phyloP scores from a whole-genome alignment of 2,113 vertebrate species.

The Athene cunicularia region DNA sequence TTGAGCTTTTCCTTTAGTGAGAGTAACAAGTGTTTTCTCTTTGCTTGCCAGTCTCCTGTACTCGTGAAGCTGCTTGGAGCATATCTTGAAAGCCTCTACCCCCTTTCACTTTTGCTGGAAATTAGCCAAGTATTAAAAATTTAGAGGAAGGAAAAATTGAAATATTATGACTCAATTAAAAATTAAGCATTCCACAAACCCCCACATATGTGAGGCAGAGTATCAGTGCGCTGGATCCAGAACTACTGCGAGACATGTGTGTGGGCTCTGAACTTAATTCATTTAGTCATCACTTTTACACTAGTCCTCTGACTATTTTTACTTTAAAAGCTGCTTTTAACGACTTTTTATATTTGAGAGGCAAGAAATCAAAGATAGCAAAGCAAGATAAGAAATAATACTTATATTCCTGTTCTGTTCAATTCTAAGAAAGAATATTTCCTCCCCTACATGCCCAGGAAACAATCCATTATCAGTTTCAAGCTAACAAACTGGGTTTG shows the following conservation, averaged over 20 bases:
- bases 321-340: constrained; percentile 19
- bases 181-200: constrained; percentile 9
- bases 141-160: neutral
- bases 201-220: neutral
- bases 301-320: neutral
- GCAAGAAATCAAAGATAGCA: neutral
- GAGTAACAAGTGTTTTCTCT: neutral
- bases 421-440: neutral
- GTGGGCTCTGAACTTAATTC: constrained; percentile 42
- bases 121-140: constrained; percentile 30
- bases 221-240: neutral
- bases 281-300: constrained; percentile 32
- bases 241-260: neutral
- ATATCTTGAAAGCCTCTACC: neutral
- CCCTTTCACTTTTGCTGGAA: neutral
- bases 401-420: neutral
- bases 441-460: neutral
- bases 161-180: constrained; percentile 52
- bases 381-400: neutral
- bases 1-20: neutral
- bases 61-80: neutral
- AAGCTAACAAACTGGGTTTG: neutral
- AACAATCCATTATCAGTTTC: neutral
- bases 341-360: neutral
- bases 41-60: neutral